A percentile compares a stretch with the other conserved stretches of the same genome.
Evolutionary conservation across 2,797 vertebrate genomes (phyloP).

Genomic region (Centropyge bicolor): DNA sequence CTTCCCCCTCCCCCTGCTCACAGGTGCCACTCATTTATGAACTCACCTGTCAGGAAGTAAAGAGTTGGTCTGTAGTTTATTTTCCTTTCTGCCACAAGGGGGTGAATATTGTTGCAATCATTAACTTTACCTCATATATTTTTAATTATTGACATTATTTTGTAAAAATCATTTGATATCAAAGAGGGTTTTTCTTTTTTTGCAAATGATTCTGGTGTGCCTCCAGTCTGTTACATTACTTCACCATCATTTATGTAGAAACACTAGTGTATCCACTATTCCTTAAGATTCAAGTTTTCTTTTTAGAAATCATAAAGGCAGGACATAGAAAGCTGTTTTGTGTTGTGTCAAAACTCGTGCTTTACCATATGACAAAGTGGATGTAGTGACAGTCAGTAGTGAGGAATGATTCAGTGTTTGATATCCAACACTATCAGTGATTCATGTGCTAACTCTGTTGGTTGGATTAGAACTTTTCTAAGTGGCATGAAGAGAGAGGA

Average conservation of each 20-base stretch:
- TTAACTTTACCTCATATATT: too few relatives aligned
- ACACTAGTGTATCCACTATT: neutral
- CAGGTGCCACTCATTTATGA: too few relatives aligned
- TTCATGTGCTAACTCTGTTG: slow-evolving; percentile 2
- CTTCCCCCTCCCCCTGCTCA: too few relatives aligned
- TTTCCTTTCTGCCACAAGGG: too few relatives aligned
- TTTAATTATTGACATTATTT: too few relatives aligned
- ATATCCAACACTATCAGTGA: neutral
- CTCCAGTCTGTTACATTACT: neutral
- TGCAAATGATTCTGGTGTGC: too few relatives aligned
- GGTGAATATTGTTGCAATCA: too few relatives aligned
- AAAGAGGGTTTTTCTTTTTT: too few relatives aligned
- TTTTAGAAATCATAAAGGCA: neutral
- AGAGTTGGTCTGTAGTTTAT: too few relatives aligned
- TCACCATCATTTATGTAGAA: neutral
- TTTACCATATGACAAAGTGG: slow-evolving; percentile 6
- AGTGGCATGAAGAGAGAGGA: neutral
- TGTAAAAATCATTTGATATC: too few relatives aligned
- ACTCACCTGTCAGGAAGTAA: too few relatives aligned
- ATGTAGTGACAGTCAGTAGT: slow-evolving; percentile 1
- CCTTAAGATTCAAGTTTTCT: neutral
- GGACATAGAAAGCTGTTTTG: neutral
- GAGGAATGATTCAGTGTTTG: neutral
- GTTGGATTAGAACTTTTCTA: neutral
- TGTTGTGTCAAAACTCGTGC: neutral